Base-by-base conservation (phyloP, 2,113 vertebrate species). In the Microtus ochrogaster region DNA sequence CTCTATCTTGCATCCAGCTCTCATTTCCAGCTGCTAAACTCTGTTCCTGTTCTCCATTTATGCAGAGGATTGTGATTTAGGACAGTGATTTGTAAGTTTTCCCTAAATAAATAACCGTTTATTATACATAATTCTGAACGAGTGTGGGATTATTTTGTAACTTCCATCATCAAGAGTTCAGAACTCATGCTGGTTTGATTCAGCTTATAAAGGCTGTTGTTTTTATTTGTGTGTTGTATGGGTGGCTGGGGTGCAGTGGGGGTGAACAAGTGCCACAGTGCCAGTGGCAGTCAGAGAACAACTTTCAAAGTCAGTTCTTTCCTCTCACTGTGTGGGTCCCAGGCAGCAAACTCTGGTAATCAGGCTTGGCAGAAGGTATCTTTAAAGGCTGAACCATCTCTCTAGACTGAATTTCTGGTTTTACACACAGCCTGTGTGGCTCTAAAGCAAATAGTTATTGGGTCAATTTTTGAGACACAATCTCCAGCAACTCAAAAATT, bases 391-490 rank as follows among this genome's bases (percentile, higher is more conserved):
- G 44, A 30, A 13, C 74, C 72, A 24, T 78, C 76, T 78, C 24
- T 77, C 76, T 47, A 77, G 26, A 8, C n/a, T 63, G 55, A 1
- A 47, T 72, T 61, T 65, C 63, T 90, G 36, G 65, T 79, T 78
- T 86, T 58, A 86, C 28, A 93, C 66, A 44, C 36, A 91, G 65
- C 10, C 49, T 70, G 33, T 6, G 28, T 66, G 36, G 87, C n/a
- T 93, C 66, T 81, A 24, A 66, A 58, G 24, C 30, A 81, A 55
- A 87, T 47, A 30, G 70, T 63, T 26, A 58, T 63, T 61, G 58
- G 83, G 39, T 21, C n/a, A 89, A 89, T 92, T 66, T 95, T 83
- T 76, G 63, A 65, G n/a, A 92, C 61, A 82, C 39, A 61, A 14
- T 70, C 36, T n/a, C 7, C 30, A 61, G 49, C 41, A 85, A n/a